Evolutionary conservation across 2,888 invertebrate genomes (phyloP).

Genomic region (Steinernema carpocapsae): DNA sequence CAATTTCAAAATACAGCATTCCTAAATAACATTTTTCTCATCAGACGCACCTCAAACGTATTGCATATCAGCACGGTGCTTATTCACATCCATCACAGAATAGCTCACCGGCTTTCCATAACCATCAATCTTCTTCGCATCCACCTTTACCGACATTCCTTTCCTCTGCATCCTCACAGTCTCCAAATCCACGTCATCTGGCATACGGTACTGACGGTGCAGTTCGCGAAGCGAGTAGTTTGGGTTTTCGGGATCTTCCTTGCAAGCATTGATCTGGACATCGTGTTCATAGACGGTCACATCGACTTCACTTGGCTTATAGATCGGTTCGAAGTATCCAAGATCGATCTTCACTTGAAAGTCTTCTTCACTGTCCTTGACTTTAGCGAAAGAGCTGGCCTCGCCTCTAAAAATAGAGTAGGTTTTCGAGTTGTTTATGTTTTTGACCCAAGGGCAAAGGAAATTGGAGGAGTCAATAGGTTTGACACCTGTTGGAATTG

Average conservation of each 20-base stretch:
- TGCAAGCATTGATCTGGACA: conserved; percentile 43
- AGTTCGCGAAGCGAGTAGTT: conserved; percentile 41
- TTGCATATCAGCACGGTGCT: conserved; percentile 17
- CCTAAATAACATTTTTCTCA: too few relatives aligned
- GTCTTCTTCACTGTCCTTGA: conserved; percentile 21
- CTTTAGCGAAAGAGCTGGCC: neutral
- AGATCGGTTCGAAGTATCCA: conserved; percentile 7
- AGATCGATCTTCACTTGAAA: conserved; percentile 21
- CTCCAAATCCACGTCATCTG: conserved; percentile 43
- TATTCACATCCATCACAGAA: neutral
- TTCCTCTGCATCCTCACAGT: conserved; percentile 38
- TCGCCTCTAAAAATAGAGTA: conserved; percentile 1
- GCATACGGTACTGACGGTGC: conserved; percentile 45
- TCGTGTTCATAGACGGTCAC: conserved; percentile 42
- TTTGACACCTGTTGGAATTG: too few relatives aligned
- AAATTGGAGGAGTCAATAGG: too few relatives aligned
- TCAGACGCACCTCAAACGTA: neutral
- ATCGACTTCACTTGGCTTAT: neutral
- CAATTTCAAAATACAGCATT: too few relatives aligned
- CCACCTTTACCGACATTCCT: neutral
- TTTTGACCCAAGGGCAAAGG: too few relatives aligned
- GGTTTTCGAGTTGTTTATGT: neutral
- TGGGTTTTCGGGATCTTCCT: conserved; percentile 41
- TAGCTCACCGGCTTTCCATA: conserved; percentile 15
- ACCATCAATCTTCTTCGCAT: conserved; percentile 27